Base-by-base conservation (phyloP, 2,797 vertebrate genomes). In the Phrynocephalus guinanensis region DNA sequence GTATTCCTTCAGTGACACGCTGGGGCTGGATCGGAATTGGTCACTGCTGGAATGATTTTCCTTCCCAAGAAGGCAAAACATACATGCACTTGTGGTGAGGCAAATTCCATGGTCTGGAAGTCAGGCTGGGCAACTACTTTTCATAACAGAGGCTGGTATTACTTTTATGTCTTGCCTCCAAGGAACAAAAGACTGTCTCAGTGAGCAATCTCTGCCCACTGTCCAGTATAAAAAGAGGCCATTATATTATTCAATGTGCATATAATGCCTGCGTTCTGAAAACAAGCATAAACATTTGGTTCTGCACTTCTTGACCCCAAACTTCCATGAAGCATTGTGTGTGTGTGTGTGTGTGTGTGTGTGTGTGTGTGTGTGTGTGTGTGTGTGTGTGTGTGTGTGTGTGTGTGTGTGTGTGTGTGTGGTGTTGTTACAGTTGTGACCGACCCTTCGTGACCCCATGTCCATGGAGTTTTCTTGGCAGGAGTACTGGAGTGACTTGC, bases 251-350 rank as follows among this genome's bases (percentile, higher is more conserved):
- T 76, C 88, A 83, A 85, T 66, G 0, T 3, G n/a, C 28, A 91
- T 44, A 44, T 44, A 44, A 44, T 44, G 38, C 38, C 38, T 5
- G 38, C 5, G 3, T 90, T 90, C 79, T 76, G 84, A 92, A 89
- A 70, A 84, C 1, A 91, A 88, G 88, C 89, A 89, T 75, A 91
- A 92, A 79, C 18, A 24, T 91, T 86, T 91, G 90, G 52, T 88
- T 73, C 85, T 86, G 91, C 71, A 90, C 90, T 89, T 92, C 79
- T 90, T 87, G 38, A 78, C n/a, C 50, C 68, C 18, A 75, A 92
- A 87, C 79, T 89, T 89, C 79, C 89, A 66, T 52, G 52, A 52
- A 11, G 5, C 52, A 52, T 11, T 52, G 1, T 52, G 8, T 52
- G 5, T 44, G 38, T 44, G 38, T 44, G 38, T 44, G 38, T 44